Conservation (phyloP, 2,888 invertebrate genomes). For the Melieria omissa region DNA sequence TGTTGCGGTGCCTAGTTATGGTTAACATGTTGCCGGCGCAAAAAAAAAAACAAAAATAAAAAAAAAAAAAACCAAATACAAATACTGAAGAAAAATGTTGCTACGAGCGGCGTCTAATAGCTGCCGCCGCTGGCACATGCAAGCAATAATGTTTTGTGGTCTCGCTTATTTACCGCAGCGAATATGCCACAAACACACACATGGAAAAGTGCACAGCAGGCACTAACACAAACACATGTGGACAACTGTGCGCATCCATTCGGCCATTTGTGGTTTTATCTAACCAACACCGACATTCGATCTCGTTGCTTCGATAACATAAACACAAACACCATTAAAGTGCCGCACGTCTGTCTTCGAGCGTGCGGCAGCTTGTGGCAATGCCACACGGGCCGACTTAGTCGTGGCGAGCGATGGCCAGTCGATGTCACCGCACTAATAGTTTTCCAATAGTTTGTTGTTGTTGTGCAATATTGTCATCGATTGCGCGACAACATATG, state of each 20-base stretch:
- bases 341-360: too few species aligned
- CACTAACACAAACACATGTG: slow-evolving; percentile 8
- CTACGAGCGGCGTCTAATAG: background rate
- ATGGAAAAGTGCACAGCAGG: background rate
- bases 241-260: background rate
- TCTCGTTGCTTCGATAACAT: background rate
- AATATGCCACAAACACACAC: slow-evolving; percentile 13
- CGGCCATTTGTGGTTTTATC: too few species aligned
- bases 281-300: background rate
- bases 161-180: slow-evolving; percentile 21
- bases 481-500: too few species aligned
- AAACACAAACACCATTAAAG: too few species aligned
- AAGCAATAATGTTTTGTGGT: slow-evolving; percentile 26
- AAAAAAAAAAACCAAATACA: too few species aligned
- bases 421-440: slow-evolving; percentile 16
- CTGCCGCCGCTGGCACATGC: slow-evolving; percentile 10
- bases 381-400: too few species aligned
- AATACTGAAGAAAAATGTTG: too few species aligned
- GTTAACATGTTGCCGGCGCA: too few species aligned
- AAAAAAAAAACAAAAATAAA: too few species aligned
- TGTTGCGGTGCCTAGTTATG: too few species aligned
- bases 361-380: too few species aligned
- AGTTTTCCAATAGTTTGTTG: slow-evolving; percentile 29
- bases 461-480: background rate
- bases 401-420: too few species aligned